phyloP scores from a whole-genome alignment of 2,113 vertebrate genomes.

The Menura novaehollandiae region DNA sequence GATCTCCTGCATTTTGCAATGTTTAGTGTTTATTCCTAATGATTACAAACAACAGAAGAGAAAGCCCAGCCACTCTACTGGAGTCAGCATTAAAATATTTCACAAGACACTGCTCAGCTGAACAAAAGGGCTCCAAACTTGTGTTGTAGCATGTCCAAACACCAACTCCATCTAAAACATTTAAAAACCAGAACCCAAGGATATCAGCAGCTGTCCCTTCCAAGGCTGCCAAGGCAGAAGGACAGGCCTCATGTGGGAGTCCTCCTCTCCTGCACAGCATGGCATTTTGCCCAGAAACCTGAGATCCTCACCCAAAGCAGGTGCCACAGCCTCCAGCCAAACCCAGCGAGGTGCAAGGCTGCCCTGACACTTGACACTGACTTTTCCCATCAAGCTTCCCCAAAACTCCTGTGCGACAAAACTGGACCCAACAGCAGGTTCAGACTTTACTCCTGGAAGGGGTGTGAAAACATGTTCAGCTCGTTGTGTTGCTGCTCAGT shows the following conservation, averaged over 20 bases:
- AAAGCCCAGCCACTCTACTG: not conserved
- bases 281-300: not conserved
- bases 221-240: not conserved
- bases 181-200: not conserved
- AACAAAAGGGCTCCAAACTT: not conserved
- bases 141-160: not conserved
- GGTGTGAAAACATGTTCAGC: fast-evolving
- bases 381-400: not conserved
- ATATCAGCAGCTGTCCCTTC: not conserved
- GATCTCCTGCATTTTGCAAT: not conserved
- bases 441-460: not conserved
- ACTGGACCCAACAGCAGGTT: not conserved
- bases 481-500: fast-evolving
- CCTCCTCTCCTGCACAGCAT: not conserved
- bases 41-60: not conserved
- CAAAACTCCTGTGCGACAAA: not conserved
- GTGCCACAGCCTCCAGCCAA: not conserved
- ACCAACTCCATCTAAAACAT: not conserved
- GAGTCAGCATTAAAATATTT: not conserved
- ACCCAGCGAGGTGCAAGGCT: not conserved
- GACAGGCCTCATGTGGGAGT: not conserved
- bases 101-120: not conserved
- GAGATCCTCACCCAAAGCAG: not conserved
- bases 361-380: not conserved
- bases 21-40: not conserved